These are phyloP conservation scores for Fragum sueziense DNA, from an alignment of 2,888 invertebrate genomes.

Conservation along the genomic window DNA sequence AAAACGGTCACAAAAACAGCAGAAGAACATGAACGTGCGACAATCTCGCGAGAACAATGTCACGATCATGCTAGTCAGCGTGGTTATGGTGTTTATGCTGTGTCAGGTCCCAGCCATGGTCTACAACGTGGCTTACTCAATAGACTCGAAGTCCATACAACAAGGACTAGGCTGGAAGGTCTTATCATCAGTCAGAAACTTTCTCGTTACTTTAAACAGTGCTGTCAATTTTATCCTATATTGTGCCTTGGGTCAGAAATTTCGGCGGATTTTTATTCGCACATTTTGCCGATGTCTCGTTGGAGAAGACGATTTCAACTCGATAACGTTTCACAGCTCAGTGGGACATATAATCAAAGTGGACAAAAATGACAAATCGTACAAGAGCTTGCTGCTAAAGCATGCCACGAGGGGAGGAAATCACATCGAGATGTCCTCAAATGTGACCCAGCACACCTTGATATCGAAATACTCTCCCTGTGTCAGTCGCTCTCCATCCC, in stretches of 20 bases:
- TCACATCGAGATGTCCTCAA: slow-evolving; percentile 62
- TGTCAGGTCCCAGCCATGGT: slow-evolving; percentile 89
- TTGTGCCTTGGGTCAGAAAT: slow-evolving; percentile 98
- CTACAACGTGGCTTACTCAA: slow-evolving; percentile 88
- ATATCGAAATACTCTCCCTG: slow-evolving; percentile 68
- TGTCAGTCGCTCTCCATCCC: slow-evolving; percentile 42
- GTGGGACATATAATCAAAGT: slow-evolving; percentile 49
- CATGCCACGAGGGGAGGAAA: slow-evolving; percentile 49
- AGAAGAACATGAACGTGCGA: slow-evolving; percentile 93
- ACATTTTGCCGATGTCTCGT: slow-evolving; percentile 75
- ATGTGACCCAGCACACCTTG: slow-evolving; percentile 63
- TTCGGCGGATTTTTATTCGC: slow-evolving; percentile 84
- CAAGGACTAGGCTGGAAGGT: slow-evolving; percentile 85
- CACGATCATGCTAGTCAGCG: slow-evolving; percentile 96
- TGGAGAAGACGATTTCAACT: slow-evolving; percentile 69
- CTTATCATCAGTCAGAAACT: slow-evolving; percentile 85
- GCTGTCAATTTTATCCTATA: slow-evolving; percentile 99
- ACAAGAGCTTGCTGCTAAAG: slow-evolving; percentile 63
- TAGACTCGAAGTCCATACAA: slow-evolving; percentile 84
- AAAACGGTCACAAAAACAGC: slow-evolving; percentile 93
- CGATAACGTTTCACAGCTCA: slow-evolving; percentile 69
- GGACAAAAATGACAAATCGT: slow-evolving; percentile 58
- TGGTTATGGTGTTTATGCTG: slow-evolving; percentile 96
- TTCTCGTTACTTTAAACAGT: slow-evolving; percentile 97
- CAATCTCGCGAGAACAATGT: slow-evolving; percentile 96